Conservation (phyloP, 2,888 invertebrate genomes). For the Caprella mutica region DNA sequence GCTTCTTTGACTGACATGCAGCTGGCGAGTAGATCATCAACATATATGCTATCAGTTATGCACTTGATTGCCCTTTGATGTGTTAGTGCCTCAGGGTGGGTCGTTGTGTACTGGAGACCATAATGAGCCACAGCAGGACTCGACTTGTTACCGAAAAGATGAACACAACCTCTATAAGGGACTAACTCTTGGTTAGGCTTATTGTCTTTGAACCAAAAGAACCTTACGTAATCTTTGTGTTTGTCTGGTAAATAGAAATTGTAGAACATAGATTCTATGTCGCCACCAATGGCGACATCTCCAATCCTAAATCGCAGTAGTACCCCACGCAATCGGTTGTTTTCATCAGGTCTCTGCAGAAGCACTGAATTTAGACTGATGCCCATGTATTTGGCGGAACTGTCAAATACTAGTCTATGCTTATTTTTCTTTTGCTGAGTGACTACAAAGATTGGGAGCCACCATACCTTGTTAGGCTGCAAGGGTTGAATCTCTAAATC, state of each 20-base stretch:
- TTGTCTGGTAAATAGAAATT: not conserved
- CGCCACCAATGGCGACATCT: not conserved
- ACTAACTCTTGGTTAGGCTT: not conserved
- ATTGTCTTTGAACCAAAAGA: not conserved
- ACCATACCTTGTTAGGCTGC: too few relatives aligned
- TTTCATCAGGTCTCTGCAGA: not conserved
- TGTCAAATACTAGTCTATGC: not conserved
- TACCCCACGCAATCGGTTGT: not conserved
- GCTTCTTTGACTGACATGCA: too few relatives aligned
- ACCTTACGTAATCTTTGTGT: not conserved
- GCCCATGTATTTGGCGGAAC: not conserved
- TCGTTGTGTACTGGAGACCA: too few relatives aligned
- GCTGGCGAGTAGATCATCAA: too few relatives aligned
- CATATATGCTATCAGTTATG: too few relatives aligned
- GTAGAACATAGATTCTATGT: not conserved
- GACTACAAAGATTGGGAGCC: not conserved
- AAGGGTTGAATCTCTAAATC: too few relatives aligned
- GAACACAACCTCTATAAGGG: not conserved
- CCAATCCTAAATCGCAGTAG: not conserved
- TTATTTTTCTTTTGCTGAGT: slow-evolving; percentile 1
- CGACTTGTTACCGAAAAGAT: not conserved
- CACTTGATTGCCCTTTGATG: too few relatives aligned
- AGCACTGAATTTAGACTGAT: not conserved
- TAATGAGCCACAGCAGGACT: not conserved
- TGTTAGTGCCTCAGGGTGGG: too few relatives aligned